phyloP scores from a whole-genome alignment of 2,113 vertebrate genomes.

The Cyprinodon tularosa region DNA sequence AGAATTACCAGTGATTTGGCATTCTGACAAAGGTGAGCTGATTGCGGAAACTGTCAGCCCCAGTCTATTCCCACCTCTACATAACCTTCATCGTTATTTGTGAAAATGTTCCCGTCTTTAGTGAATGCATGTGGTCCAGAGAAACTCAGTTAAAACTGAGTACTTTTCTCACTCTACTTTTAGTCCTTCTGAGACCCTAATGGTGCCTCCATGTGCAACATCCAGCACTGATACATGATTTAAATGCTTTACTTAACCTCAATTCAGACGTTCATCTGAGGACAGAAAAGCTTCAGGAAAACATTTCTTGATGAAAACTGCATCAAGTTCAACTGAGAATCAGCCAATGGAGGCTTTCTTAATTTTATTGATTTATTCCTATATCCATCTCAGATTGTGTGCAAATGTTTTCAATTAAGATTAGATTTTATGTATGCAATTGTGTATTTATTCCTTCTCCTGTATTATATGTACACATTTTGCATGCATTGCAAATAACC shows the following conservation, averaged over 20 bases:
- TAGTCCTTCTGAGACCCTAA: not conserved
- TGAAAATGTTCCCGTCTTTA: not conserved
- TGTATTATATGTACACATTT: too few relatives aligned
- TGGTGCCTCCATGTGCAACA: not conserved
- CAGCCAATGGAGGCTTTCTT: too few relatives aligned
- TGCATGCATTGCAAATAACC: too few relatives aligned
- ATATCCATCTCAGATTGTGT: too few relatives aligned
- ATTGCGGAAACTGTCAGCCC: slow-evolving; percentile 3
- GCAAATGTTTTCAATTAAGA: too few relatives aligned
- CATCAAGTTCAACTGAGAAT: not conserved
- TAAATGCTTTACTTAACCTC: not conserved
- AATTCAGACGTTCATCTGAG: slow-evolving; percentile 3
- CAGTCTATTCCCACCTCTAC: not conserved
- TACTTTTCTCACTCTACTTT: not conserved
- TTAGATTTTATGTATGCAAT: too few relatives aligned
- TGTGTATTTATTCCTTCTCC: too few relatives aligned
- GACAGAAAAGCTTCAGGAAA: not conserved
- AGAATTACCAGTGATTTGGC: slow-evolving; percentile 7
- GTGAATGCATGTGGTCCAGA: not conserved
- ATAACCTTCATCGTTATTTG: not conserved
- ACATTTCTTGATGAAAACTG: slow-evolving; percentile 4
- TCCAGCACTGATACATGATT: slow-evolving; percentile 30
- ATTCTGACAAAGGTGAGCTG: slow-evolving; percentile 8
- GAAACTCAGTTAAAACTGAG: not conserved
- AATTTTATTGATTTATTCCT: too few relatives aligned